Evolutionary conservation across 2,113 vertebrate species (phyloP).

Genomic region (Ptyas mucosa): DNA sequence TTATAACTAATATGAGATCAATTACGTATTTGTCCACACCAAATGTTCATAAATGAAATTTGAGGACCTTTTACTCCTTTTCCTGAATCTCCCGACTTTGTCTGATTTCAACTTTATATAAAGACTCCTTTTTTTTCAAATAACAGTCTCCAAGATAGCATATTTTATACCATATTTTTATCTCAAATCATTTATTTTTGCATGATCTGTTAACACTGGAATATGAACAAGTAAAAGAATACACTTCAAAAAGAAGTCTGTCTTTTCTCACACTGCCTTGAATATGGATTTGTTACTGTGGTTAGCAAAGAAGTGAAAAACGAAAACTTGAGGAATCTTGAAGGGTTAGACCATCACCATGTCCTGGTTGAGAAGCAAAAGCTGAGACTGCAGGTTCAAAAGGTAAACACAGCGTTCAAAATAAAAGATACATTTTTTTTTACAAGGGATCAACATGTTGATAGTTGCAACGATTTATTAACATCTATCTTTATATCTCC

Average conservation of each 20-base stretch:
- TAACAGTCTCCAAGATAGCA: neutral
- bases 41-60: neutral
- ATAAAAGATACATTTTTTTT: neutral
- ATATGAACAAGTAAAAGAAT: neutral
- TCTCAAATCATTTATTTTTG: conserved; percentile 8
- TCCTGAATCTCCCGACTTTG: neutral
- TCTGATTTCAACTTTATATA: neutral
- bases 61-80: neutral
- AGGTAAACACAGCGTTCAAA: neutral
- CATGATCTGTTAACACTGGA: neutral
- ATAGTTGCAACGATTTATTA: conserved; percentile 22
- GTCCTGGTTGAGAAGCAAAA: neutral
- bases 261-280: neutral
- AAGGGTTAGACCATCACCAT: accelerated
- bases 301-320: conserved; percentile 22
- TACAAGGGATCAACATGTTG: conserved; percentile 22
- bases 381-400: neutral
- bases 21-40: neutral
- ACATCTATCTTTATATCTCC: conserved; percentile 30
- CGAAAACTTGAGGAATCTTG: conserved; percentile 18
- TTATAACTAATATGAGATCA: neutral
- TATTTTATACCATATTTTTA: neutral
- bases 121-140: neutral
- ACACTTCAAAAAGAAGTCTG: neutral
- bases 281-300: neutral